Base-by-base conservation (phyloP, 1,140 invertebrate genomes). In the Cylas formicarius region DNA sequence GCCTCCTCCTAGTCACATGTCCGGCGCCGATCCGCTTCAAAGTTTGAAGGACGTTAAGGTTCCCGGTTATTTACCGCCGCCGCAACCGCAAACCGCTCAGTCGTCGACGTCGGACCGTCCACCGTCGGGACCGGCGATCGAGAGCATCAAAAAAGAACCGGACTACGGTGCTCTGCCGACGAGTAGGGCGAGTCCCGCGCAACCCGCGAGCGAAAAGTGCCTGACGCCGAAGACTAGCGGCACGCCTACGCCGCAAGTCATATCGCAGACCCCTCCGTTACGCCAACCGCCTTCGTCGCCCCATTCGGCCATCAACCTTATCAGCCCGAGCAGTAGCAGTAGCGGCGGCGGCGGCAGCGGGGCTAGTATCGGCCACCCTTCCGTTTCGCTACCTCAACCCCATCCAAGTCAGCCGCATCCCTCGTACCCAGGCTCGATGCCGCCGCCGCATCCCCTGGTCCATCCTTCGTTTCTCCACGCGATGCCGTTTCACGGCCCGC, bases 11-110 rank as follows among this genome's bases (percentile, higher is more conserved):
- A 45, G 27, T 29, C 52, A 47, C 33, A 31, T 53, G 13, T 43
- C 67, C 23, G 71, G 75, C 39, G 63, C 74, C 6, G 82, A 86
- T 71, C 84, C 83, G 4, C 55, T 86, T 24, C 83, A 86, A 55
- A 84, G 81, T 52, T 63, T 86, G 2, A 84, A 84, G 57, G 83
- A 86, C 61, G 82, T 87, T 0, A 86, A 86, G 71, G 40, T 56
- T 3, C 83, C 83, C 23, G 84, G 84, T 9, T 87, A 82, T 57
- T 72, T 71, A 28, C 55, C 60, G n/a, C 52, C 53, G 6, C 53
- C 55, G 4, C 44, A 47, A 21, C 50, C 47, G 18, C 50, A 51
- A 14, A 36, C 55, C 5, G 47, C 50, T 8, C 28, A 44, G 13
- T 35, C 44, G 19, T 36, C 44, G 3, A 39, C 28, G 9, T 47